Evolutionary conservation across 2,113 vertebrate genomes (phyloP).

Genomic region (Vimba vimba): DNA sequence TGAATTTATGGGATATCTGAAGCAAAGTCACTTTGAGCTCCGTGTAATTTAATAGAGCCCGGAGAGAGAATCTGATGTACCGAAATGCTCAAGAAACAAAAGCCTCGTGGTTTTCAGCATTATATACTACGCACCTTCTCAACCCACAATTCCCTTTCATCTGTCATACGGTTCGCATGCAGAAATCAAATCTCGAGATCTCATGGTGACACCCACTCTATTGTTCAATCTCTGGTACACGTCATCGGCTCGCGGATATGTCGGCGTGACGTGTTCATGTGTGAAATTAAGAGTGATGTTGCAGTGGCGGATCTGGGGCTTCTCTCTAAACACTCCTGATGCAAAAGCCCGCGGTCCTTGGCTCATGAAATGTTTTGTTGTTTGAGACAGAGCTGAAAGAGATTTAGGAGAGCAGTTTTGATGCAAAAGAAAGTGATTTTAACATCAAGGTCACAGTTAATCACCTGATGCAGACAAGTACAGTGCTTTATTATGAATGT

Average conservation of each 20-base stretch:
- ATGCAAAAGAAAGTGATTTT: neutral
- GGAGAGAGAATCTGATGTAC: slow-evolving; percentile 39
- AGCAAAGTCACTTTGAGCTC: slow-evolving; percentile 33
- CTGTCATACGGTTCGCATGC: slow-evolving; percentile 43
- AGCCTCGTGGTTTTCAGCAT: slow-evolving; percentile 51
- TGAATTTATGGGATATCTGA: slow-evolving; percentile 40
- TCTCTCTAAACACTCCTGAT: neutral
- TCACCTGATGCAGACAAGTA: neutral
- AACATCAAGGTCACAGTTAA: slow-evolving; percentile 18
- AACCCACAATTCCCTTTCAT: slow-evolving; percentile 59
- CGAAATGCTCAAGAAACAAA: slow-evolving; percentile 54
- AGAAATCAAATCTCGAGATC: slow-evolving; percentile 56
- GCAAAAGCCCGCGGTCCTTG: neutral
- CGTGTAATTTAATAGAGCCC: slow-evolving; percentile 29
- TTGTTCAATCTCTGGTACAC: slow-evolving; percentile 53
- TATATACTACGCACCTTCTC: slow-evolving; percentile 23
- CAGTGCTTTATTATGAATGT: slow-evolving; percentile 3
- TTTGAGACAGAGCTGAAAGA: neutral
- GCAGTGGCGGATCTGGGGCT: neutral
- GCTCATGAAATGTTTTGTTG: neutral
- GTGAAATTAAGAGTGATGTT: slow-evolving; percentile 36
- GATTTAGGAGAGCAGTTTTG: neutral
- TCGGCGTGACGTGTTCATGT: slow-evolving; percentile 1
- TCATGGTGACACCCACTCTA: slow-evolving; percentile 56
- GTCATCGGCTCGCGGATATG: slow-evolving; percentile 34